phyloP scores from a whole-genome alignment of 2,888 invertebrate genomes.

The Agriopis leucophaearia region DNA sequence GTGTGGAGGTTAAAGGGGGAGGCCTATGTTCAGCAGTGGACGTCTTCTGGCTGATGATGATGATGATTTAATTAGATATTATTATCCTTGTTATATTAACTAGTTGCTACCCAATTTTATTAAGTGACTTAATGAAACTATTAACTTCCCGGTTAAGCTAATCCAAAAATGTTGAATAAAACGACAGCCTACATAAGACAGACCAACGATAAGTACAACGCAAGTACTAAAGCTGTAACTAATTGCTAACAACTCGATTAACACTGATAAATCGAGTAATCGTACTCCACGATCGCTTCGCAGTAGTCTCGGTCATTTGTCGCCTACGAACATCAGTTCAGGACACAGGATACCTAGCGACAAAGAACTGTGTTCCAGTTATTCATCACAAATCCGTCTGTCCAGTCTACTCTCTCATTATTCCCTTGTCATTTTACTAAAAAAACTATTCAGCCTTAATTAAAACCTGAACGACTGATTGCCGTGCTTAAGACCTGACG shows the following conservation, averaged over 20 bases:
- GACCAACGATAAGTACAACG: constrained; percentile 1
- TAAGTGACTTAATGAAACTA: background rate
- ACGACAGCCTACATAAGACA: background rate
- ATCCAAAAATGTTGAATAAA: background rate
- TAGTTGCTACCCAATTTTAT: background rate
- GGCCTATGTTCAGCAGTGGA: no score
- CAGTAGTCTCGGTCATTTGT: constrained; percentile 10
- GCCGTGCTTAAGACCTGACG: background rate
- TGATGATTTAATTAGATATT: no score
- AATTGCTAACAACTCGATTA: constrained; percentile 31
- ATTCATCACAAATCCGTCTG: constrained; percentile 9
- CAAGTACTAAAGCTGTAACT: constrained; percentile 11
- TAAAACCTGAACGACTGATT: constrained; percentile 19
- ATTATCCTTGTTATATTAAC: no score
- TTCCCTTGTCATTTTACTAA: constrained; percentile 28
- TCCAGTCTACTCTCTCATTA: constrained; percentile 39
- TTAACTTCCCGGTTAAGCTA: background rate
- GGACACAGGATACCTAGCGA: constrained; percentile 18
- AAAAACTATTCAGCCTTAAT: constrained; percentile 39
- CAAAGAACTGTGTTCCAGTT: constrained; percentile 14
- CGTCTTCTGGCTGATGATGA: no score
- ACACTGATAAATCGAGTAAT: constrained; percentile 28
- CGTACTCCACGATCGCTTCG: constrained; percentile 10
- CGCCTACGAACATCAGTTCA: background rate
- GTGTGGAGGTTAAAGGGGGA: no score